Base-by-base conservation (phyloP, 2,888 invertebrate genomes). In the Drosophila colorata region DNA sequence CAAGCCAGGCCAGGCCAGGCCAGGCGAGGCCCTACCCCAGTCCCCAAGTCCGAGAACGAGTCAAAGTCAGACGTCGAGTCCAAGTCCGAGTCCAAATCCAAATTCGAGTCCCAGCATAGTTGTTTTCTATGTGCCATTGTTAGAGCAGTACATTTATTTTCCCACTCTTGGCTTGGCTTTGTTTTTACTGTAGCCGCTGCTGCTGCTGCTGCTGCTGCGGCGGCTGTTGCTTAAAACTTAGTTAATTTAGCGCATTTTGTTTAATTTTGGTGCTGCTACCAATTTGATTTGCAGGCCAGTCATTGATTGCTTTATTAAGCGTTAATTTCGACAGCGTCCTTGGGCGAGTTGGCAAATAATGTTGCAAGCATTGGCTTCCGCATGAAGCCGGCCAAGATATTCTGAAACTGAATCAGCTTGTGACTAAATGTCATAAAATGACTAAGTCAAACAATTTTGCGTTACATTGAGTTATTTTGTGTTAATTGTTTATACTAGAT, bases 241-340 rank as follows among this genome's bases (percentile, higher is more conserved):
- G 88, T 88, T 85, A 89, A 89, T 88, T 85, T 88, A 80, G 84
- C 88, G 78, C 80, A 87, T 71, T 85, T 86, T 84, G 70, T 66
- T 78, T 74, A 88, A 83, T 77, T 80, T 88, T 67, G 75, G 69
- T 64, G 60, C 83, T 75, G 65, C 71, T 76, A 71, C 80, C 84
- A 88, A 86, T 86, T 89, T 86, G 84, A 88, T 83, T 89, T 84
- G 88, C 87, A 73, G 73, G 63, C 78, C 70, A 69, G 69, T 41
- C 70, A 67, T 67, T 85, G 90, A 85, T 85, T 89, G 84, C 85
- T 89, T 85, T 85, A 85, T 89, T 89, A 88, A 83, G 80, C 77
- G 88, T 79, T 89, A 68, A 86, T 82, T 88, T 77, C 68, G 67
- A 60, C 74, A 51, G 58, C 80, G 80, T 83, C 90, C 88, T 85